These are phyloP conservation scores for Otis tarda DNA, from an alignment of 2,113 vertebrate species.

Conservation along the genomic window DNA sequence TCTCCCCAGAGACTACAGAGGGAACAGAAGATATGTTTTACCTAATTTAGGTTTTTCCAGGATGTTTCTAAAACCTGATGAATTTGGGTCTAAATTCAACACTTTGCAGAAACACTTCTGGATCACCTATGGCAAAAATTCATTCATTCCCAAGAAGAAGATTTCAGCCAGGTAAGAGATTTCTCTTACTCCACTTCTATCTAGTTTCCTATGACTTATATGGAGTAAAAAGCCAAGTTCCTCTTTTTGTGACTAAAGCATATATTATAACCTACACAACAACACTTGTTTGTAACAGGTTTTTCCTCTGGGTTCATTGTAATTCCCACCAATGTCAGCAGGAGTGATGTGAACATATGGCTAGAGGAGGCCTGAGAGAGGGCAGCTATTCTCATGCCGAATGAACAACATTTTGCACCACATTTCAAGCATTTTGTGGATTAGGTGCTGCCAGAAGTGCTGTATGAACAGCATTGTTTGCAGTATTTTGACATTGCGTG, in stretches of 20 bases:
- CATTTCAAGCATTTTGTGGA: slow-evolving; percentile 1
- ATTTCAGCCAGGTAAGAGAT: neutral
- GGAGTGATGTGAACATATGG: slow-evolving; percentile 59
- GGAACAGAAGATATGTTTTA: neutral
- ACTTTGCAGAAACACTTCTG: neutral
- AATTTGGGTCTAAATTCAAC: neutral
- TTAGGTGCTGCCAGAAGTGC: neutral
- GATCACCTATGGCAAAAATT: neutral
- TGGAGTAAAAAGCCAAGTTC: neutral
- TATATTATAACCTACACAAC: neutral
- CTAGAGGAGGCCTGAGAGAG: slow-evolving; percentile 34
- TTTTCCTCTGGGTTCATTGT: neutral
- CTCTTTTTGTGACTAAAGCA: neutral
- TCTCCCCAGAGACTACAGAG: neutral
- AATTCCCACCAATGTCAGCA: slow-evolving; percentile 40
- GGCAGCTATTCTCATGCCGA: slow-evolving; percentile 26
- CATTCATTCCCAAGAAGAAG: neutral
- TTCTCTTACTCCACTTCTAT: neutral
- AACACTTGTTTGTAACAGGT: neutral
- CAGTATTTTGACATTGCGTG: slow-evolving; percentile 28
- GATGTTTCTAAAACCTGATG: neutral
- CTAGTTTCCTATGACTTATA: neutral
- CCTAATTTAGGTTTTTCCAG: neutral
- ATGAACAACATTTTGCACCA: slow-evolving; percentile 12
- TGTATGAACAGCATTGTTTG: slow-evolving; percentile 10